Evolutionary conservation across 2,113 vertebrate genomes (phyloP), one percentile per base, ranked within the genome.

Genomic region (Tricholaema leucomelas): DNA sequence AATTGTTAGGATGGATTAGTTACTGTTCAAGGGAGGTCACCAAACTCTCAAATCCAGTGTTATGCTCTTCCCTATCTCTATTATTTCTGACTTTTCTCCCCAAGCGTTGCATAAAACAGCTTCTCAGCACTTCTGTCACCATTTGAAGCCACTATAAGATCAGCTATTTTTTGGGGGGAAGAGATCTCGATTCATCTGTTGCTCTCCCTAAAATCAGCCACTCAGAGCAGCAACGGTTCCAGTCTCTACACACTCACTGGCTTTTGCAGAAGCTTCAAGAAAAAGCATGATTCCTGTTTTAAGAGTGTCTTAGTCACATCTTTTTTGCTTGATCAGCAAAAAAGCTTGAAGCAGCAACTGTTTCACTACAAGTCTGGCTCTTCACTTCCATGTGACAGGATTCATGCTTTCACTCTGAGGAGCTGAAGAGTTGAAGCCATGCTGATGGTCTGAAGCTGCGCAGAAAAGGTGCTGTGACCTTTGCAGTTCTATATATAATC

Each of bases 351-450:
- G 19, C 28, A 40, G 35, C 16, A 79, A 38, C 31, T 60, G 15
- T 9, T 15, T 91, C 40, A 52, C 76, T 63, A 50, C 24, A 74
- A 60, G 61, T 63, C 23, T 31, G 81, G 44, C 12, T 66, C 58
- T 77, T 74, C 40, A 55, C 25, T 91, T 90, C 56, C 56, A 60
- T 63, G 72, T 90, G 56, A 85, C 10, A 33, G 60, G 13, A 27
- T 56, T 94, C 31, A 64, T 31, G 16, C 25, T 92, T 91, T 88
- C 72, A 28, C 46, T 75, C 9, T 42, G 77, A 42, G 21, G 63
- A 78, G 76, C 87, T 92, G 73, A 92, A 74, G 69, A 59, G 69
- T 90, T 87, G 65, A 91, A 44, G 76, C 27, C 69, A 84, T 48
- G 44, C 30, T 48, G n/a, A 78, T 21, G 54, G 7, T 81, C 30